phyloP scores from a whole-genome alignment of 2,888 invertebrate species.

The Lepidochrysops patricia region DNA sequence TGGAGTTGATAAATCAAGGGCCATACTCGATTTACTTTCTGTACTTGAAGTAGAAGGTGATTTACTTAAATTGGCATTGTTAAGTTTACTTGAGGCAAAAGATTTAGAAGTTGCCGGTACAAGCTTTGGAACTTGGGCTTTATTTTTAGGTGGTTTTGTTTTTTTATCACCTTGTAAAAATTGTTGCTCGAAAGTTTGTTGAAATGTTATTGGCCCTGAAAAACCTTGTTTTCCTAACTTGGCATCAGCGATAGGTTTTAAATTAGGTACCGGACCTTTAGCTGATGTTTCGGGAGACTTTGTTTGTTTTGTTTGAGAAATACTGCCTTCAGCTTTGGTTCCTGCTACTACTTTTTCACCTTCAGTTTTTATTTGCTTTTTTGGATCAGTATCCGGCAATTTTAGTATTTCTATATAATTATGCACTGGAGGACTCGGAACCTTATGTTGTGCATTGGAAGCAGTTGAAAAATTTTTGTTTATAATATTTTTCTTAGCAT shows the following conservation, averaged over 20 bases:
- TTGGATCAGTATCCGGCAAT: constrained; percentile 68
- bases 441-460: constrained; percentile 53
- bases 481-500: constrained; percentile 47
- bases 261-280: constrained; percentile 66
- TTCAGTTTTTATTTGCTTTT: constrained; percentile 47
- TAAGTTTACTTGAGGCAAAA: constrained; percentile 49
- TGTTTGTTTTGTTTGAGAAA: constrained; percentile 34
- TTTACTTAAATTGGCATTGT: constrained; percentile 40
- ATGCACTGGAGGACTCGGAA: constrained; percentile 68
- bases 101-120: constrained; percentile 60
- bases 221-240: constrained; percentile 57
- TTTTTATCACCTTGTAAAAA: constrained; percentile 61
- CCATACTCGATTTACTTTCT: constrained; percentile 53
- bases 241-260: constrained; percentile 68
- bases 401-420: constrained; percentile 78
- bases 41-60: constrained; percentile 29
- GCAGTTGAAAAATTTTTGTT: constrained; percentile 56
- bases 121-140: constrained; percentile 63
- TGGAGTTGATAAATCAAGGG: constrained; percentile 65
- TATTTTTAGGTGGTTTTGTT: constrained; percentile 56
- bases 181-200: constrained; percentile 70
- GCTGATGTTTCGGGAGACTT: constrained; percentile 53
- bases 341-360: constrained; percentile 34
- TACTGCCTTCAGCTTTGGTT: constrained; percentile 36
- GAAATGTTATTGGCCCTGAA: constrained; percentile 63